phyloP scores from a whole-genome alignment of 2,113 vertebrate genomes.

The Urocitellus parryii region DNA sequence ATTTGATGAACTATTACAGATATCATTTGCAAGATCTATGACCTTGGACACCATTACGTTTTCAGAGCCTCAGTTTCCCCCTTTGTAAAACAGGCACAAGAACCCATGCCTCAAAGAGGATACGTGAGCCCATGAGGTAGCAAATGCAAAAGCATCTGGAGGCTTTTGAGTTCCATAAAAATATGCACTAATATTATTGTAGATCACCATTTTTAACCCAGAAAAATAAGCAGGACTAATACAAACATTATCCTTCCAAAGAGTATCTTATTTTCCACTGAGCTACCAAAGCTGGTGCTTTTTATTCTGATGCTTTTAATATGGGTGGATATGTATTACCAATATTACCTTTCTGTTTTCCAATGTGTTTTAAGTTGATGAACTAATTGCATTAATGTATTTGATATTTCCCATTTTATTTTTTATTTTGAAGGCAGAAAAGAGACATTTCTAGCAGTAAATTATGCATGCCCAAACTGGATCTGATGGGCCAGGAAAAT shows the following conservation, averaged over 20 bases:
- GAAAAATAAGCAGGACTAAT: background rate
- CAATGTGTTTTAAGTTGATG: background rate
- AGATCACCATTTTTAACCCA: slow-evolving; percentile 18
- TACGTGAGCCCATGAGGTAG: background rate
- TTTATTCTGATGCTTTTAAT: slow-evolving; percentile 37
- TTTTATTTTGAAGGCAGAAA: slow-evolving; percentile 36
- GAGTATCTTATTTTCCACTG: background rate
- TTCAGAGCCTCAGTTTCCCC: background rate
- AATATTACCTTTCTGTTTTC: background rate
- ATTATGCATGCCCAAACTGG: background rate
- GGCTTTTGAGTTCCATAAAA: background rate
- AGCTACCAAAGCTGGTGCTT: background rate
- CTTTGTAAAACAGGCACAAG: background rate
- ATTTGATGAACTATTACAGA: background rate
- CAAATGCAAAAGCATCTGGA: background rate
- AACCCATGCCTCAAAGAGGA: background rate
- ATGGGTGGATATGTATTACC: background rate
- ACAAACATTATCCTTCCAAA: background rate
- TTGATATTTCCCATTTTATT: slow-evolving; percentile 23
- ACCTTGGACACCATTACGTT: background rate
- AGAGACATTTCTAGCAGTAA: background rate
- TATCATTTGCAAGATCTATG: background rate
- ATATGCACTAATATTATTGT: background rate
- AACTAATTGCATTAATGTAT: background rate
- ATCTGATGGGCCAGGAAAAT: background rate